Conservation (phyloP, 1,140 invertebrate species). For the Drosophila sucinea region DNA sequence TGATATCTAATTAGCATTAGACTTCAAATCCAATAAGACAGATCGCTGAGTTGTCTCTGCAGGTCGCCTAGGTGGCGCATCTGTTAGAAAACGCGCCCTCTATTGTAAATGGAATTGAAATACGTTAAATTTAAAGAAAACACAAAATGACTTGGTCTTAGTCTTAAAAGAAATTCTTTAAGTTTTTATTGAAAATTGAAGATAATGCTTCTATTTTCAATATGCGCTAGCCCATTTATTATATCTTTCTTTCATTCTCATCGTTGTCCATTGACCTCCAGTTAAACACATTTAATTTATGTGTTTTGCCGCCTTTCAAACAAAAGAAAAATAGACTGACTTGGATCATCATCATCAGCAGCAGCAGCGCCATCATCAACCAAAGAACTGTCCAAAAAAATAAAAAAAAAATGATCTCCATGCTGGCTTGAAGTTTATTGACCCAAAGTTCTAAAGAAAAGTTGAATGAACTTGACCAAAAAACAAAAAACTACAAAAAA, state of each 20-base stretch:
- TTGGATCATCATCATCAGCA: conserved; percentile 50
- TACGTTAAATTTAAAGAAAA: background rate
- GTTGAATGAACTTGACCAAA: conserved; percentile 67
- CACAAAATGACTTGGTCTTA: background rate
- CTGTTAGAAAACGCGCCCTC: background rate
- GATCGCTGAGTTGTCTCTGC: background rate
- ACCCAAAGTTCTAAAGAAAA: conserved; percentile 62
- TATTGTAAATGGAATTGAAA: background rate
- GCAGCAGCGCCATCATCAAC: conserved; percentile 32
- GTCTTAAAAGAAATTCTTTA: background rate
- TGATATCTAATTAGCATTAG: no score
- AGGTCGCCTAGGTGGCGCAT: background rate
- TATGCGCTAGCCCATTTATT: conserved; percentile 1
- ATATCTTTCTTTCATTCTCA: conserved; percentile 8
- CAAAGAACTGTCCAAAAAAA: conserved; percentile 1
- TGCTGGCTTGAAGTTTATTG: conserved; percentile 69
- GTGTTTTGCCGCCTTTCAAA: conserved; percentile 53
- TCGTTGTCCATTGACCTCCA: conserved; percentile 58
- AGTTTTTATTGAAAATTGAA: background rate
- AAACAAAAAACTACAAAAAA: conserved; percentile 1
- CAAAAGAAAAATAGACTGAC: conserved; percentile 50
- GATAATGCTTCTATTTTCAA: background rate
- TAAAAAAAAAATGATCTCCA: conserved; percentile 36
- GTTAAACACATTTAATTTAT: conserved; percentile 37
- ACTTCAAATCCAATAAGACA: no score